Evolutionary conservation across 1,140 invertebrate species (phyloP).

Genomic region (Temnothorax longispinosus): DNA sequence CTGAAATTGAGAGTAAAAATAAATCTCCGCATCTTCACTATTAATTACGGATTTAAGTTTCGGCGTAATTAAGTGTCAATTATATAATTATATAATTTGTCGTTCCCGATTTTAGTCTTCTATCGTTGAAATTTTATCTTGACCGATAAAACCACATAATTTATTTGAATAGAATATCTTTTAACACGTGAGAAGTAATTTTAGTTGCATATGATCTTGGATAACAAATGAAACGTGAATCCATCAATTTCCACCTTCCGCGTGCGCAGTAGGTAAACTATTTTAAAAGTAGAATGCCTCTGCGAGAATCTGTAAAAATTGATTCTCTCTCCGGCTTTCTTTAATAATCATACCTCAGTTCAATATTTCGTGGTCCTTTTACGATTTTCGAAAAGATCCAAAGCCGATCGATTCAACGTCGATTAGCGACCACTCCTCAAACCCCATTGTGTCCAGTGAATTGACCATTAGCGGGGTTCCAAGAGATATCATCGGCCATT

Average conservation of each 20-base stretch:
- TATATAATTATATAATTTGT: background rate
- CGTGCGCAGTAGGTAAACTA: background rate
- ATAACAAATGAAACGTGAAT: constrained; percentile 45
- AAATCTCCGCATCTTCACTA: background rate
- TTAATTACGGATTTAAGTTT: background rate
- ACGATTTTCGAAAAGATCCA: constrained; percentile 19
- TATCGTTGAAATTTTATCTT: background rate
- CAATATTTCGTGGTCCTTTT: background rate
- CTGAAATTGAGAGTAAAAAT: background rate
- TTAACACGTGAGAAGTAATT: background rate
- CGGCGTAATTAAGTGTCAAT: background rate
- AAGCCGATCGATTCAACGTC: constrained; percentile 19
- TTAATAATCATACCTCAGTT: constrained; percentile 45
- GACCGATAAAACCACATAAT: background rate
- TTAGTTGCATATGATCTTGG: background rate
- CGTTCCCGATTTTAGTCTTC: background rate
- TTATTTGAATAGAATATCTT: background rate
- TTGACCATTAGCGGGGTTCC: constrained; percentile 28
- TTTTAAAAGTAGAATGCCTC: constrained; percentile 19
- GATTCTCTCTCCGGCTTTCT: constrained; percentile 48
- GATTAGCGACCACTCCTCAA: constrained; percentile 38
- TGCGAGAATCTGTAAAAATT: constrained; percentile 48
- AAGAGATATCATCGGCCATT: constrained; percentile 39
- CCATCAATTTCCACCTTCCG: constrained; percentile 55
- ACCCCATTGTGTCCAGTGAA: background rate